Percentiles rank a stretch among this genome's conserved stretches.
Conservation (phyloP, 2,797 vertebrate species). For the Allobates femoralis region DNA sequence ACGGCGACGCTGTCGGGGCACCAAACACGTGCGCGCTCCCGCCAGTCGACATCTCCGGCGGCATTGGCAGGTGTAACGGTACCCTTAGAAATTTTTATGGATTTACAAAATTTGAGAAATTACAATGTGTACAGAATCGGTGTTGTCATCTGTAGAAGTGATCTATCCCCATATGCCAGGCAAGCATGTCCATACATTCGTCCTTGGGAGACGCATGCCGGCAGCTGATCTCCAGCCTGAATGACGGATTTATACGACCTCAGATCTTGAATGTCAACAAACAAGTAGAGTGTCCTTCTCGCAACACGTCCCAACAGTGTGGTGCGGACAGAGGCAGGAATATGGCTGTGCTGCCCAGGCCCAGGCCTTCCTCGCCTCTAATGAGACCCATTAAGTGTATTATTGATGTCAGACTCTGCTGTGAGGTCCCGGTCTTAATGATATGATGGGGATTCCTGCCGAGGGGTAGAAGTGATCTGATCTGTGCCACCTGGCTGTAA, state of each 20-base stretch:
- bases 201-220: slow-evolving; percentile 32
- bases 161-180: neutral
- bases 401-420: slow-evolving; percentile 71
- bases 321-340: slow-evolving; percentile 52
- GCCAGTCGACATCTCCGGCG: too few species aligned
- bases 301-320: slow-evolving; percentile 31
- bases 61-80: too few species aligned
- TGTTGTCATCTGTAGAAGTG: neutral
- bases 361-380: slow-evolving; percentile 61
- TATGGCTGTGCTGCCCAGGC: slow-evolving; percentile 32
- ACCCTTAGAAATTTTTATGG: too few species aligned
- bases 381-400: slow-evolving; percentile 73
- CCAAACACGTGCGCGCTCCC: too few species aligned
- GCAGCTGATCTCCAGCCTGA: slow-evolving; percentile 40
- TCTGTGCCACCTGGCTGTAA: slow-evolving; percentile 69
- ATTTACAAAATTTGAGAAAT: too few species aligned
- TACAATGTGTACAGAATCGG: too few species aligned
- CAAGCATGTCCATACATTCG: neutral
- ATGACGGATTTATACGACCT: slow-evolving; percentile 33
- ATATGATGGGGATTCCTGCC: slow-evolving; percentile 66
- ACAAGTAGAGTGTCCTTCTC: slow-evolving; percentile 53
- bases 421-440: slow-evolving; percentile 71
- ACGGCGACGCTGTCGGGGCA: too few species aligned
- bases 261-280: slow-evolving; percentile 56
- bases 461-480: slow-evolving; percentile 65